Percentiles rank a stretch among this genome's conserved stretches.
These are phyloP conservation scores for Charanyca ferruginea DNA, from an alignment of 2,888 invertebrate genomes.

Conservation along the genomic window DNA sequence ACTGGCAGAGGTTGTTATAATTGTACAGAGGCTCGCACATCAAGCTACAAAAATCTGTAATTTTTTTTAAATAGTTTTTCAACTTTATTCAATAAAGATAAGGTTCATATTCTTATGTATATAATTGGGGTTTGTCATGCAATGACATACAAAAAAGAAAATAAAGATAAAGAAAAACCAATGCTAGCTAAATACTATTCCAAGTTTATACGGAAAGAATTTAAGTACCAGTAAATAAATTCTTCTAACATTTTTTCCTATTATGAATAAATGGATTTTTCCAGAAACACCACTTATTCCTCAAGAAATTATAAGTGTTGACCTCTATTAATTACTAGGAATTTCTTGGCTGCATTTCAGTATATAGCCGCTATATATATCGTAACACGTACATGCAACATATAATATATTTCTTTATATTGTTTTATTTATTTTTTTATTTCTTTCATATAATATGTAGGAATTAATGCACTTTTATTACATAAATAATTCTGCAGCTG, in stretches of 20 bases:
- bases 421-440: too few species aligned
- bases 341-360: conserved; percentile 3
- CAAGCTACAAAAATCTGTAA: too few species aligned
- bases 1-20: too few species aligned
- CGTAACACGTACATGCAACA: not conserved
- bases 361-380: not conserved
- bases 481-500: conserved; percentile 1
- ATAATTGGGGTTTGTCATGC: too few species aligned
- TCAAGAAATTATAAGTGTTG: conserved; percentile 3
- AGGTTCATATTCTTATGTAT: too few species aligned
- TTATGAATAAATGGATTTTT: conserved; percentile 28
- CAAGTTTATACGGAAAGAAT: not conserved
- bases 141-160: not conserved
- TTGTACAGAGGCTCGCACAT: too few species aligned
- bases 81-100: too few species aligned
- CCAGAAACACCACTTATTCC: not conserved
- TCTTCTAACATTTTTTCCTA: conserved; percentile 1
- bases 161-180: not conserved
- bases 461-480: conserved; percentile 14
- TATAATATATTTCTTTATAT: too few species aligned
- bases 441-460: not conserved
- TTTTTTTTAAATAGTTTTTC: too few species aligned
- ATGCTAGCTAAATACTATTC: not conserved
- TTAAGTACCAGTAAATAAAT: conserved; percentile 2
- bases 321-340: conserved; percentile 22